Percentiles rank a stretch among this genome's conserved stretches.
These are phyloP conservation scores for Enteromius treurensis DNA, from an alignment of 2,797 vertebrate genomes.

Conservation along the genomic window DNA sequence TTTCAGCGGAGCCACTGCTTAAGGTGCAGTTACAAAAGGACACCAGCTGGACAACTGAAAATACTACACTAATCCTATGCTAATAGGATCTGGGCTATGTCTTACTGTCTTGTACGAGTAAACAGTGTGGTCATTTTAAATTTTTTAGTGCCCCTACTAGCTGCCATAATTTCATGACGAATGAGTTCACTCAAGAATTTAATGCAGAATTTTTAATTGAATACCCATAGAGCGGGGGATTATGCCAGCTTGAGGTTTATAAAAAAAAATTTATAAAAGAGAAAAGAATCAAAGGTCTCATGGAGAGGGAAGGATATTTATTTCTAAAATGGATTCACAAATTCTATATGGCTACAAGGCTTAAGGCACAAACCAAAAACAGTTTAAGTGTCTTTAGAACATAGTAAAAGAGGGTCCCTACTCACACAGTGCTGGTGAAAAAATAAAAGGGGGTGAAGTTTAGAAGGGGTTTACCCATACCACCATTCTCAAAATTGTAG, in stretches of 20 bases:
- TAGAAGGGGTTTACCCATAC: not conserved
- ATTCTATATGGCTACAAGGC: constrained; percentile 29
- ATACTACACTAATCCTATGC: constrained; percentile 50
- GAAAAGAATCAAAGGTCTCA: not conserved
- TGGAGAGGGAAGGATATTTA: constrained; percentile 19
- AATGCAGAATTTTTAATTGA: not conserved
- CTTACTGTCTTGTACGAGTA: not conserved
- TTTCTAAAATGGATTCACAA: constrained; percentile 34
- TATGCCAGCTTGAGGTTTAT: not conserved
- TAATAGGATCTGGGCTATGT: constrained; percentile 56
- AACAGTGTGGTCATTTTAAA: not conserved
- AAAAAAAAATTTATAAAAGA: not conserved
- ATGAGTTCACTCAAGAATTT: not conserved
- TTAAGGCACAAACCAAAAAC: constrained; percentile 60
- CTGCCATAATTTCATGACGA: not conserved
- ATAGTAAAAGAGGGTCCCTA: constrained; percentile 36
- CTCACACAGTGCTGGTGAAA: constrained; percentile 40
- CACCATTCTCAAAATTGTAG: not conserved
- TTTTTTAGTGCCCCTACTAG: not conserved
- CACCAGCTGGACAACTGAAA: constrained; percentile 46
- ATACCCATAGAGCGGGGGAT: too few species aligned
- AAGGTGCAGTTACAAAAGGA: constrained; percentile 18
- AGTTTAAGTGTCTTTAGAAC: constrained; percentile 34
- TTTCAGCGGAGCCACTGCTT: not conserved
- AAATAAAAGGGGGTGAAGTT: constrained; percentile 9